These are phyloP conservation scores for Cottus gobio DNA, from an alignment of 2,113 vertebrate species.

Conservation along the genomic window DNA sequence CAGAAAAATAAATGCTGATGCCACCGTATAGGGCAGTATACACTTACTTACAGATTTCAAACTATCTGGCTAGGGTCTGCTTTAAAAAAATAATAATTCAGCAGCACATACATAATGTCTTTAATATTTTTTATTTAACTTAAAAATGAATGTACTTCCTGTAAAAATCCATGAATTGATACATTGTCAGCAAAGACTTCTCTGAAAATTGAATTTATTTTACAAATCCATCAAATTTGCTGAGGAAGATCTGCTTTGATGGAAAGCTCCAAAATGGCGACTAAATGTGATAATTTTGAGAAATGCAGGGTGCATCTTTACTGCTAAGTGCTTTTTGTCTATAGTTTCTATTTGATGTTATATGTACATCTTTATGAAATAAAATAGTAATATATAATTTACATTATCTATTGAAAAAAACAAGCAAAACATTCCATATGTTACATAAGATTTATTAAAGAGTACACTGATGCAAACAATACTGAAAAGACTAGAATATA, in stretches of 20 bases:
- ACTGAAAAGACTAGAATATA: constrained; percentile 11
- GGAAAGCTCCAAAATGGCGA: too few species aligned
- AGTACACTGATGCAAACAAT: constrained; percentile 10
- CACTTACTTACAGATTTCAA: too few species aligned
- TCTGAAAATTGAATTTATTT: too few species aligned
- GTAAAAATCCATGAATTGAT: too few species aligned
- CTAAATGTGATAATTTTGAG: too few species aligned
- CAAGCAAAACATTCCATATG: constrained; percentile 5
- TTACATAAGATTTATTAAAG: constrained; percentile 14
- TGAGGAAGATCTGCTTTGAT: too few species aligned
- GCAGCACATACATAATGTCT: too few species aligned
- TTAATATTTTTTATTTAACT: background rate
- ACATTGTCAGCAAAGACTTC: too few species aligned
- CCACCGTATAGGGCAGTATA: background rate
- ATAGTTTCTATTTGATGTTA: background rate
- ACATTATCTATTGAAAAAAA: constrained; percentile 20
- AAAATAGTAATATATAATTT: constrained; percentile 12
- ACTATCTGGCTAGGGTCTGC: background rate
- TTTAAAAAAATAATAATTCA: background rate
- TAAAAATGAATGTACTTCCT: too few species aligned
- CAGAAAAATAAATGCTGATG: background rate
- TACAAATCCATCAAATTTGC: too few species aligned
- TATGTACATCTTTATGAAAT: constrained; percentile 24
- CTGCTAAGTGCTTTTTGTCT: too few species aligned
- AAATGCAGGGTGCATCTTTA: too few species aligned